Evolutionary conservation across 2,113 vertebrate genomes (phyloP).

Genomic region (Rhipidura dahli): DNA sequence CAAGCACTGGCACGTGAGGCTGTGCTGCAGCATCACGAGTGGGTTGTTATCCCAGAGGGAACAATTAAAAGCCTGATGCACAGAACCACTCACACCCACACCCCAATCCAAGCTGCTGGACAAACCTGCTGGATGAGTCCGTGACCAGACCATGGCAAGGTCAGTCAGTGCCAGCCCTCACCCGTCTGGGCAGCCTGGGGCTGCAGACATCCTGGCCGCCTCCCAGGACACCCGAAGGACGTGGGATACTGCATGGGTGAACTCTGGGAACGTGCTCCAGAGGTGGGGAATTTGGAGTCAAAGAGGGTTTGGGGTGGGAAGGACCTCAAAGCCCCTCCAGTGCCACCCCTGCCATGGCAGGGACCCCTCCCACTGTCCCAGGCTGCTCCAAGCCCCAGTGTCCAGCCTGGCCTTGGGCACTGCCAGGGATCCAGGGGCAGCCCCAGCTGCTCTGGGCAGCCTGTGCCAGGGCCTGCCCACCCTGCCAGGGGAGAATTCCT

Average conservation of each 20-base stretch:
- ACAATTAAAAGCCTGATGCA: not conserved
- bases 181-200: not conserved
- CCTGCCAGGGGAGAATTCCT: fast-evolving
- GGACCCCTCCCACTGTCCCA: fast-evolving
- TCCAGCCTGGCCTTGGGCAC: fast-evolving
- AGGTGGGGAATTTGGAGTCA: not conserved
- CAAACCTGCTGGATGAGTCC: not conserved
- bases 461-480: not conserved
- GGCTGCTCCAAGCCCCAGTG: not conserved
- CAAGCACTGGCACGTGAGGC: not conserved
- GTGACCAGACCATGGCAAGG: fast-evolving
- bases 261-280: fast-evolving
- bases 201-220: fast-evolving
- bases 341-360: not conserved
- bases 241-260: fast-evolving
- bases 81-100: not conserved
- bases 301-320: not conserved
- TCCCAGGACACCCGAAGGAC: not conserved
- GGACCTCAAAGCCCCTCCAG: fast-evolving
- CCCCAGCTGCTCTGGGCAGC: not conserved
- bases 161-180: not conserved
- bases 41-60: not conserved
- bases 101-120: not conserved
- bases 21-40: not conserved
- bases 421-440: not conserved